Evolutionary conservation across 2,888 invertebrate genomes (phyloP).

Genomic region (Xylota segnis): DNA sequence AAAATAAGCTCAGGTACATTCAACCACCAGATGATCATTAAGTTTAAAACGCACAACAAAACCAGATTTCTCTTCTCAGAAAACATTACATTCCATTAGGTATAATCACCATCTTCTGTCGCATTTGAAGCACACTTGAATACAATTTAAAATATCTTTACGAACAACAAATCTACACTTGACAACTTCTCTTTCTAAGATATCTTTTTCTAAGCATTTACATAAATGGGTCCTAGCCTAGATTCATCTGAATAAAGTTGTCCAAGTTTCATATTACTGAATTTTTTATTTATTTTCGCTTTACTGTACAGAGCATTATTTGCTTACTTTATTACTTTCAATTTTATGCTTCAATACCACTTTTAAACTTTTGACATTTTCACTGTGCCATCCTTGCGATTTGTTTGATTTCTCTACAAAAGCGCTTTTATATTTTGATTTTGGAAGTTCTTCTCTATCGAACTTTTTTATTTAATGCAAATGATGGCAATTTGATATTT

Average conservation of each 20-base stretch:
- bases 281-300: slow-evolving; percentile 3
- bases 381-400: not conserved
- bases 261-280: not conserved
- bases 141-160: too few relatives aligned
- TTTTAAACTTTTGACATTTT: slow-evolving; percentile 16
- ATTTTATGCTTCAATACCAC: slow-evolving; percentile 8
- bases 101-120: not conserved
- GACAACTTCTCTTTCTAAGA: too few relatives aligned
- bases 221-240: not conserved
- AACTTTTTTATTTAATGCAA: slow-evolving; percentile 22
- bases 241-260: not conserved
- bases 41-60: too few relatives aligned
- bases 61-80: too few relatives aligned
- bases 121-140: not conserved
- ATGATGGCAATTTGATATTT: slow-evolving; percentile 17
- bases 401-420: slow-evolving; percentile 8
- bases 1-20: too few relatives aligned
- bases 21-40: too few relatives aligned
- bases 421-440: not conserved
- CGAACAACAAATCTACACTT: too few relatives aligned
- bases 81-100: not conserved
- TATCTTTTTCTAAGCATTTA: not conserved
- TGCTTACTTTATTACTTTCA: slow-evolving; percentile 7
- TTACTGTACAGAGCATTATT: not conserved
- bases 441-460: not conserved